Evolutionary conservation across 2,113 vertebrate genomes (phyloP).

Genomic region (Ctenomys sociabilis): DNA sequence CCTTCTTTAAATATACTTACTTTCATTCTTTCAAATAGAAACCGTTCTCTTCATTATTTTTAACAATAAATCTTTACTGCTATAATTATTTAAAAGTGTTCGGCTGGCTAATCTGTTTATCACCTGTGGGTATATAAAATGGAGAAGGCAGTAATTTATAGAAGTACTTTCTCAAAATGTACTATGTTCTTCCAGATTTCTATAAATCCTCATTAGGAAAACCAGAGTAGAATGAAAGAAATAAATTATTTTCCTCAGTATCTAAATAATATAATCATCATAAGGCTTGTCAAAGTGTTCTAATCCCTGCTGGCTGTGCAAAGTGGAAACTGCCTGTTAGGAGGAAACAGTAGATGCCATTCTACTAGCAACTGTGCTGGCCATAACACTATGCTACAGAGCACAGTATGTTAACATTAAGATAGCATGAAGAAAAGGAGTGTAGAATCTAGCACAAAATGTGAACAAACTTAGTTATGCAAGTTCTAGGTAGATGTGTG

Average conservation of each 20-base stretch:
- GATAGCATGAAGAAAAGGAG: slow-evolving; percentile 9
- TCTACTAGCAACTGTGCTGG: not conserved
- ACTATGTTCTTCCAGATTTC: not conserved
- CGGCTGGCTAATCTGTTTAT: not conserved
- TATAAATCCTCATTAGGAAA: slow-evolving; percentile 47
- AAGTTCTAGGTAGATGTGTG: not conserved
- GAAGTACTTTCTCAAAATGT: slow-evolving; percentile 40
- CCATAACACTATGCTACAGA: not conserved
- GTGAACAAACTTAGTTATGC: not conserved
- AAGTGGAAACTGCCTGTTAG: slow-evolving; percentile 14
- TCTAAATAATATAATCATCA: slow-evolving; percentile 27
- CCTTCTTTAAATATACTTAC: not conserved
- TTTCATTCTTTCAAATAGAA: not conserved
- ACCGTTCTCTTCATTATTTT: not conserved
- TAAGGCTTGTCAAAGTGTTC: not conserved
- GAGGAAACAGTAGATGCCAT: not conserved
- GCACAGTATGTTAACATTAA: not conserved
- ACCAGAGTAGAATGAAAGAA: slow-evolving; percentile 53
- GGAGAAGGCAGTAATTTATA: slow-evolving; percentile 16
- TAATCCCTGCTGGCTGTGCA: not conserved
- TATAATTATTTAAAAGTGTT: not conserved
- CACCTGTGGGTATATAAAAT: not conserved
- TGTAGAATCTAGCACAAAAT: not conserved
- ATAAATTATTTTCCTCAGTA: slow-evolving; percentile 11
- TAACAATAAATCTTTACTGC: not conserved